A percentile compares a stretch with the other conserved stretches of the same genome.
These are phyloP conservation scores for Otocyon megalotis DNA, from an alignment of 2,113 vertebrate genomes.

Conservation along the genomic window DNA sequence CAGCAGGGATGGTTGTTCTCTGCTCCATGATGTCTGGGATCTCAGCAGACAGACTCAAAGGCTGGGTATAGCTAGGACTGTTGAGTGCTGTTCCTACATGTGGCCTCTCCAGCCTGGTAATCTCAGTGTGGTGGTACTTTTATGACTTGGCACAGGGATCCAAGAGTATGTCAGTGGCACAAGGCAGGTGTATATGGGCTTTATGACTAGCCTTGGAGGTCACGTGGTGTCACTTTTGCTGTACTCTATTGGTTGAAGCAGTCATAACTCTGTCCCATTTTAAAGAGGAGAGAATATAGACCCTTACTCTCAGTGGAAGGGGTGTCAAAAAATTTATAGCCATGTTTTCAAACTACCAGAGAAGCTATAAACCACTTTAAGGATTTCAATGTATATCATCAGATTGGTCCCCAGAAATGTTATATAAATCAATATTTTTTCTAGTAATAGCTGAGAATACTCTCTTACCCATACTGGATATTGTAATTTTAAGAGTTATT, in stretches of 20 bases:
- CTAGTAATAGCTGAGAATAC: neutral
- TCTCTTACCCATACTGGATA: neutral
- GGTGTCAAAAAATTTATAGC: neutral
- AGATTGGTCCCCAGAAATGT: neutral
- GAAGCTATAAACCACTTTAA: conserved; percentile 3
- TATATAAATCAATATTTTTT: conserved; percentile 1
- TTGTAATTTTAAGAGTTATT: neutral
- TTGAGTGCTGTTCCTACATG: neutral
- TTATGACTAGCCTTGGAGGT: neutral
- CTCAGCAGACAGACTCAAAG: neutral
- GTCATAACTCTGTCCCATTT: fast-evolving
- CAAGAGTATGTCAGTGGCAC: neutral
- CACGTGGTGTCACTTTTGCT: neutral
- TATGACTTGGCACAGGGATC: neutral
- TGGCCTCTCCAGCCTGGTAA: neutral
- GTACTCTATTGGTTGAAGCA: neutral
- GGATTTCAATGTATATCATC: conserved; percentile 18
- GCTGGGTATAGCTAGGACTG: neutral
- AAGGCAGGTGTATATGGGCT: neutral
- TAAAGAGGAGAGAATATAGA: neutral
- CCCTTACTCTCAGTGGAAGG: neutral
- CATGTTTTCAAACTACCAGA: neutral
- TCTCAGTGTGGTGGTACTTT: neutral
- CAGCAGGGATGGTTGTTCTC: neutral
- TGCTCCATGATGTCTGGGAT: neutral